Evolutionary conservation across 2,888 invertebrate genomes (phyloP), one percentile per base, ranked within the genome.

Genomic region (Lasioglossum vierecki): DNA sequence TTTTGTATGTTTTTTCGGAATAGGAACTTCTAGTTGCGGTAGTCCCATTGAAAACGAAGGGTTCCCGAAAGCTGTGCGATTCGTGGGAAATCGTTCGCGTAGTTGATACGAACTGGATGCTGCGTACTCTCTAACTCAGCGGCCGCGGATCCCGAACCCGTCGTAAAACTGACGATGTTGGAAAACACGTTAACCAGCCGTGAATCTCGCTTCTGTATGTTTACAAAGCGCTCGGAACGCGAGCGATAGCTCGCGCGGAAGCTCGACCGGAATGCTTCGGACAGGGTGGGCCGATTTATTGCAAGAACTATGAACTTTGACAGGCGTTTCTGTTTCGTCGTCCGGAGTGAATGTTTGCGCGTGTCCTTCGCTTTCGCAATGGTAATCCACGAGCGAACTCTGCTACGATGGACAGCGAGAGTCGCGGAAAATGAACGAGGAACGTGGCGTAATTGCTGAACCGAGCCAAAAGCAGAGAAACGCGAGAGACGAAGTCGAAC

Each of bases 371-470:
- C n/a, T 35, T 35, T 30, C 66, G 66, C 8, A 18, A 66, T 30
- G 30, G 60, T 63, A 63, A 63, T 63, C 26, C 60, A 26, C 5
- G 60, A 2, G 30, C 60, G 15, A 13, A 11, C 60, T 60, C 13
- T 2, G 35, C 8, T 6, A 35, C 66, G 35, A 66, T 22, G 66
- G 66, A 39, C 35, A 39, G 15, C 49, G 39, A 46, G 66, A 44
- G 68, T 44, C 71, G 63, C 41, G 49, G 60, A 53, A 78, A 72
- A 82, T 81, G 70, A 80, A 82, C 72, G 80, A 63, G 22, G 79
- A 39, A 73, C 76, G 41, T 39, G 35, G 39, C 60, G 78, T 85
- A 86, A 86, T 86, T 85, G 66, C 78, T 22, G 72, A 73, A 83
- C 39, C 83, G 74, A 76, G 75, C 53, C n/a, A 63, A 75, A 75